A percentile compares a stretch with the other conserved stretches of the same genome.
phyloP scores from a whole-genome alignment of 2,888 invertebrate species.

The Cryptus armator region DNA sequence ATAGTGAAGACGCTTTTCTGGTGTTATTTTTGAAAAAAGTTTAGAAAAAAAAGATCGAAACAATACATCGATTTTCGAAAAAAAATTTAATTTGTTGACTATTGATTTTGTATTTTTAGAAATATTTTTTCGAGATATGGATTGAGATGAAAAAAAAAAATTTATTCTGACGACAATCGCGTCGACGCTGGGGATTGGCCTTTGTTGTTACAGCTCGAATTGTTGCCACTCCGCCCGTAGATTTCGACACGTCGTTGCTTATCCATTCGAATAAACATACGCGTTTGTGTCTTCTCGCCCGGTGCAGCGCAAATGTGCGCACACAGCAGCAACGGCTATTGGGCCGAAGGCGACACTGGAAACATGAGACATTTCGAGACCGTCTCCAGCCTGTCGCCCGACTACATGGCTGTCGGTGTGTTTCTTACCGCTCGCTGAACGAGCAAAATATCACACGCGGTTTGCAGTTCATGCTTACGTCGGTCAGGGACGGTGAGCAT shows the following conservation, averaged over 20 bases:
- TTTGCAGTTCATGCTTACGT: conserved; percentile 22
- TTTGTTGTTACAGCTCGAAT: conserved; percentile 9
- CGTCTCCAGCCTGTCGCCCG: conserved; percentile 30
- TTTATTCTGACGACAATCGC: neutral
- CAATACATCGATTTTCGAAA: too few relatives aligned
- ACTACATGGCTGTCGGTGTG: neutral
- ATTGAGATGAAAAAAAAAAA: too few relatives aligned
- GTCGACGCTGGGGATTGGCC: neutral
- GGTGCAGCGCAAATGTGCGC: conserved; percentile 13
- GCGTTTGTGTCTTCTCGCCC: conserved; percentile 20
- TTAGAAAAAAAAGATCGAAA: too few relatives aligned
- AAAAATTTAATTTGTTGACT: too few relatives aligned
- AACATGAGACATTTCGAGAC: conserved; percentile 60
- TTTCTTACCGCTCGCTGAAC: conserved; percentile 8
- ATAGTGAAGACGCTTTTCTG: too few relatives aligned
- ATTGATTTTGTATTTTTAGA: too few relatives aligned
- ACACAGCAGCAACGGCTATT: neutral
- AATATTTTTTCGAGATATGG: too few relatives aligned
- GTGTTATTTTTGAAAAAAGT: too few relatives aligned
- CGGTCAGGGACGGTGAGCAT: conserved; percentile 44
- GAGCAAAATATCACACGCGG: conserved; percentile 28
- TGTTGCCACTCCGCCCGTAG: conserved; percentile 2
- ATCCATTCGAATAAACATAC: neutral
- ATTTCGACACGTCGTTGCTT: conserved; percentile 34
- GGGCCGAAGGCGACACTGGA: conserved; percentile 23